Conservation (phyloP, 1,140 invertebrate genomes). For the Scaptomyza graminum region DNA sequence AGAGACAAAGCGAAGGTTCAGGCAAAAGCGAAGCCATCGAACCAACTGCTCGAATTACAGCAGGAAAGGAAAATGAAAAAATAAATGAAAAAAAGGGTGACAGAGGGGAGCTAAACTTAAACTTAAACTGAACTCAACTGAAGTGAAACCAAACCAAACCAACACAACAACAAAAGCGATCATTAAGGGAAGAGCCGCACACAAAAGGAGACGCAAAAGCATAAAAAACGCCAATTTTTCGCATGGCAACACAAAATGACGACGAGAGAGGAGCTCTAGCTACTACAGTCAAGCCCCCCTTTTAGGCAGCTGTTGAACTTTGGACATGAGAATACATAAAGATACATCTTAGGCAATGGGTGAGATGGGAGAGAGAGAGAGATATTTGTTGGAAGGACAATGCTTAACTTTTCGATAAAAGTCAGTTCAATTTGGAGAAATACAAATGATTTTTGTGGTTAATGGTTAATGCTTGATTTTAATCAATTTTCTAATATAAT, state of each 20-base stretch:
- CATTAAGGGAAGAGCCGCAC: slow-evolving; percentile 49
- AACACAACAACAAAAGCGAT: slow-evolving; percentile 39
- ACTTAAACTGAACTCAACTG: background rate
- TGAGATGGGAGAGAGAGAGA: too few relatives aligned
- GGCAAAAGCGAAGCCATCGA: slow-evolving; percentile 26
- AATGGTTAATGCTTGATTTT: too few relatives aligned
- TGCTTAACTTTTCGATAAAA: too few relatives aligned
- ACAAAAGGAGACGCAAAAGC: slow-evolving; percentile 34
- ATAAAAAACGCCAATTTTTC: slow-evolving; percentile 37
- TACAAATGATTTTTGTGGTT: too few relatives aligned
- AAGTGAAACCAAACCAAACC: slow-evolving; percentile 20
- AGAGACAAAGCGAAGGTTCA: background rate
- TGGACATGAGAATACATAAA: too few relatives aligned
- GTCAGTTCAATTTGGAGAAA: too few relatives aligned
- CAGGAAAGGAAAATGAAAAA: slow-evolving; percentile 15
- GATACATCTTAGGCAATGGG: too few relatives aligned
- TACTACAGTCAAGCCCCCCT: background rate
- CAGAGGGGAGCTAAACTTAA: slow-evolving; percentile 9
- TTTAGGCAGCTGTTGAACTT: background rate
- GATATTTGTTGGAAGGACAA: too few relatives aligned
- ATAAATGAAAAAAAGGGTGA: background rate
- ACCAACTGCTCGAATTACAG: slow-evolving; percentile 47
- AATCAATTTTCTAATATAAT: too few relatives aligned
- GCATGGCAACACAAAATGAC: slow-evolving; percentile 44
- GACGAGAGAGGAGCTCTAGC: background rate